phyloP scores from a whole-genome alignment of 2,797 vertebrate species.

The Arremon aurantiirostris region DNA sequence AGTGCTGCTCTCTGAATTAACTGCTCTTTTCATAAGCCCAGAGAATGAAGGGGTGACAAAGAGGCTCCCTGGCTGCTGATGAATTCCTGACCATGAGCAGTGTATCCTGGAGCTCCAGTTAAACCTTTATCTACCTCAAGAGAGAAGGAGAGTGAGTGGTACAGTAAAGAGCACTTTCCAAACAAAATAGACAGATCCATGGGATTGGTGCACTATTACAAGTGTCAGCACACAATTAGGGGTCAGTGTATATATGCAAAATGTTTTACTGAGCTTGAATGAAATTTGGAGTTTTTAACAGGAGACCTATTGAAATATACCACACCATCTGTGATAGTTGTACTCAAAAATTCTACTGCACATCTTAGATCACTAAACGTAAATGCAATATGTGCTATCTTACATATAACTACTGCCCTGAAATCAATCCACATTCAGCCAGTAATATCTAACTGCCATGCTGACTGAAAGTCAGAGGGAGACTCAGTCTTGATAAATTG shows the following conservation, averaged over 20 bases:
- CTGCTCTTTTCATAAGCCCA: not conserved
- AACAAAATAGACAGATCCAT: not conserved
- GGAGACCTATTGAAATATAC: not conserved
- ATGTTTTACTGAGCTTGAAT: not conserved
- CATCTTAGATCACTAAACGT: not conserved
- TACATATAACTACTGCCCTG: not conserved
- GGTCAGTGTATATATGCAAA: not conserved
- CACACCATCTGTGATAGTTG: not conserved
- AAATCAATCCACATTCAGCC: not conserved
- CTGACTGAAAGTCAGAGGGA: not conserved
- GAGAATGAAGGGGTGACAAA: conserved; percentile 8
- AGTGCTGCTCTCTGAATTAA: conserved; percentile 4
- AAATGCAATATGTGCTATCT: not conserved
- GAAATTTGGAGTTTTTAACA: not conserved
- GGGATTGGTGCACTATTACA: not conserved
- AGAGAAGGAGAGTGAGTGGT: not conserved
- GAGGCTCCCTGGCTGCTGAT: not conserved
- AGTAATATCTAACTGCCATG: not conserved
- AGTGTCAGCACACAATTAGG: conserved; percentile 16
- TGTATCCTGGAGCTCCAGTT: conserved; percentile 20
- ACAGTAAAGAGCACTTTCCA: conserved; percentile 9
- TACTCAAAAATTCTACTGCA: not conserved
- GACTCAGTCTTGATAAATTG: not conserved
- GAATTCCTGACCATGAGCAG: not conserved
- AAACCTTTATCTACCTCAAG: conserved; percentile 2